Base-by-base conservation (phyloP, 53 echinoderm and acorn worm species). In the Patiria pectinifera region DNA sequence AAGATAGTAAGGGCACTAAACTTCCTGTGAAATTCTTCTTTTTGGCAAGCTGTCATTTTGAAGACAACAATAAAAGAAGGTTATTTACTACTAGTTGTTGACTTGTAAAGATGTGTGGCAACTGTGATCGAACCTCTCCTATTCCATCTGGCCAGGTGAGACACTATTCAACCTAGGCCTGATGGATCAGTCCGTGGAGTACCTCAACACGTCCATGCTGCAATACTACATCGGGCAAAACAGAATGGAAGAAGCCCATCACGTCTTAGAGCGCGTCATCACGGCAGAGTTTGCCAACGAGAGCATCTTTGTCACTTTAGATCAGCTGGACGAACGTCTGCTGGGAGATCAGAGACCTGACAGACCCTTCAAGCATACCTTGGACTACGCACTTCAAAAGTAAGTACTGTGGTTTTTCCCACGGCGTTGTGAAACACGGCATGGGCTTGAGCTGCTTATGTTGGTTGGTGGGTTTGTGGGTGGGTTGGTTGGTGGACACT, bases 111-210 rank as follows among this genome's bases (percentile, higher is more conserved):
- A 53, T 8, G 53, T 8, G 5, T 53, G 53, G 8, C 53, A 53
- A 53, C 53, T 53, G 6, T 53, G 53, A 53, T 53, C 8, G 0
- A 5, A 53, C 5, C 53, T 53, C 8, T 8, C 2, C 53, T 53
- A 53, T 53, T 8, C 53, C 53, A 53, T 53, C 53, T 53, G 4
- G 24, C 19, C 59, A 96, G 96, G 96, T 59, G 96, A 96, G 82
- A 83, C 71, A 11, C 88, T 96, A 12, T 87, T 92, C 78, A 89
- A 94, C 60, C 95, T 94, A 80, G 96, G 95, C 23, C 90, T 95
- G 70, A 89, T 96, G 92, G 91, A 94, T 62, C 81, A 84, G 48
- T 95, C 96, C 26, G 72, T 89, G 12, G 75, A 83, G 45, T 92
- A 47, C 24, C 93, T 95, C 48, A 96, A 96, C 91, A 84, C 83